Conservation (phyloP, 1,140 invertebrate species). For the Octopus sinensis region DNA sequence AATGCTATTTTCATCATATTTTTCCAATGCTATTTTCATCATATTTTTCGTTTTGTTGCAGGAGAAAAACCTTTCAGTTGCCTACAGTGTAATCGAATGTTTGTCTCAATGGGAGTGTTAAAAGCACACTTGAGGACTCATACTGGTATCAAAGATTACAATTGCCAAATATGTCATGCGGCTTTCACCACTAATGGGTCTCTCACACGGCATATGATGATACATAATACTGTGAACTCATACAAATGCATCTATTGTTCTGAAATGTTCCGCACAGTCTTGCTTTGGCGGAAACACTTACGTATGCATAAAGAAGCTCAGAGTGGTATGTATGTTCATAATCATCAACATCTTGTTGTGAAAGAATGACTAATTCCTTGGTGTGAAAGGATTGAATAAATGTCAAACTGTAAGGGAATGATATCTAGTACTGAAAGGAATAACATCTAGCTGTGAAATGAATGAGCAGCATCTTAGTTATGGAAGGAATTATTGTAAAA, state of each 20-base stretch:
- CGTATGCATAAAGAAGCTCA: conserved; percentile 48
- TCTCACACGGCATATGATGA: conserved; percentile 52
- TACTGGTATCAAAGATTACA: conserved; percentile 46
- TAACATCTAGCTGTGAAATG: too few relatives aligned
- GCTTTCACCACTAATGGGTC: conserved; percentile 55
- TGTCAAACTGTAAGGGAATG: too few relatives aligned
- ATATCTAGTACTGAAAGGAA: too few relatives aligned
- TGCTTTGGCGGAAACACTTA: conserved; percentile 58
- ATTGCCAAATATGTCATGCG: conserved; percentile 52
- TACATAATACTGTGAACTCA: conserved; percentile 42
- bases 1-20: neutral
- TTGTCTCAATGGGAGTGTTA: conserved; percentile 50
- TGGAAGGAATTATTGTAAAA: too few relatives aligned
- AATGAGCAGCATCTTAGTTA: too few relatives aligned
- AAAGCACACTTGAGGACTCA: conserved; percentile 55
- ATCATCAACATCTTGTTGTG: too few relatives aligned
- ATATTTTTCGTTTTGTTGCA: conserved; percentile 21
- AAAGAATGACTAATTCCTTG: too few relatives aligned
- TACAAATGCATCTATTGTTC: conserved; percentile 58
- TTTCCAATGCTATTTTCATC: conserved; percentile 6
- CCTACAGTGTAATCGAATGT: conserved; percentile 49
- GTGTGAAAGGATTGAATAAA: too few relatives aligned
- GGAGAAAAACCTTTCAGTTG: conserved; percentile 53
- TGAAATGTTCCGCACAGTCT: conserved; percentile 57
- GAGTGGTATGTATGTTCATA: conserved; percentile 17